These are phyloP conservation scores for Thalpophila matura DNA, from an alignment of 2,888 invertebrate genomes.

Conservation along the genomic window DNA sequence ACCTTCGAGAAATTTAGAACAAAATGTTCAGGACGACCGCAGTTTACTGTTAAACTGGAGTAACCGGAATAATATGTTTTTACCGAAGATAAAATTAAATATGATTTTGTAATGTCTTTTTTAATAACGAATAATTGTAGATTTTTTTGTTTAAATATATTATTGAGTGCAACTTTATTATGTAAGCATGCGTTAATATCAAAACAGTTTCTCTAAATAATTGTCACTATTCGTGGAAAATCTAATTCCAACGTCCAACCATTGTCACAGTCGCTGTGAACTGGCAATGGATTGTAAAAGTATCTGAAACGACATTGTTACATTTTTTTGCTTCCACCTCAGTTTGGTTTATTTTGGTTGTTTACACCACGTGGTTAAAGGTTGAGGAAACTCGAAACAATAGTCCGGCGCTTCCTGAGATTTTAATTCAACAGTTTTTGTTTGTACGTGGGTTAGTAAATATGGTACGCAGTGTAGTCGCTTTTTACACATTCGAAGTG, in stretches of 20 bases:
- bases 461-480: conserved; percentile 16
- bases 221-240: background rate
- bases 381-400: conserved; percentile 59
- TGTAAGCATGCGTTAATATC: background rate
- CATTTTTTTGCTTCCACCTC: conserved; percentile 48
- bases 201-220: background rate
- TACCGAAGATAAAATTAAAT: too few species aligned
- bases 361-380: conserved; percentile 41
- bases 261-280: conserved; percentile 31
- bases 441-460: conserved; percentile 48
- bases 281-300: conserved; percentile 52
- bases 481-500: background rate
- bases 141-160: too few species aligned
- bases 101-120: background rate
- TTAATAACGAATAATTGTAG: too few species aligned
- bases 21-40: background rate
- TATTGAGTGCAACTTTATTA: too few species aligned
- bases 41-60: background rate
- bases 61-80: background rate
- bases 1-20: conserved; percentile 11
- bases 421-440: conserved; percentile 53
- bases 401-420: conserved; percentile 53
- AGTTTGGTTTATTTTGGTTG: conserved; percentile 47
- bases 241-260: conserved; percentile 48
- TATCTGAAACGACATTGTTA: conserved; percentile 37